These are phyloP conservation scores for Aphodius granarius DNA, from an alignment of 2,888 invertebrate genomes.

Conservation along the genomic window DNA sequence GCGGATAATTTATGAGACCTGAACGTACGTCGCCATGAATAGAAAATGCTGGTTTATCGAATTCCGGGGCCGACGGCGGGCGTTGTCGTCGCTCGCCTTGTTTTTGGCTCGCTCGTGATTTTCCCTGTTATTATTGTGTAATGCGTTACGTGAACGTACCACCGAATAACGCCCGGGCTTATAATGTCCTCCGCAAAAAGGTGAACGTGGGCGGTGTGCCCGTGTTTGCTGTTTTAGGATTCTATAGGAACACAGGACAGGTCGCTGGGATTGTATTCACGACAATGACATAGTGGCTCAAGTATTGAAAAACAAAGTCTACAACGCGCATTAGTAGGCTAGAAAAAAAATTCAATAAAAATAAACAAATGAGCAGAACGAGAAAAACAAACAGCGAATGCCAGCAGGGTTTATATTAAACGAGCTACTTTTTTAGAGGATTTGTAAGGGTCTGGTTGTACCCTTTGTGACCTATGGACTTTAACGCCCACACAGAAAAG, in stretches of 20 bases:
- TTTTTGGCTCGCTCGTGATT: neutral
- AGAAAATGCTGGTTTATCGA: conserved; percentile 5
- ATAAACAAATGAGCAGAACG: no score
- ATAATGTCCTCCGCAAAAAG: neutral
- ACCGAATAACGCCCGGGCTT: neutral
- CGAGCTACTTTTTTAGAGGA: no score
- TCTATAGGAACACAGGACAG: neutral
- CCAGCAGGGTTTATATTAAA: no score
- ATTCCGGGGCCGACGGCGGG: neutral
- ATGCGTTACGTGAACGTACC: neutral
- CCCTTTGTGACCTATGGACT: neutral
- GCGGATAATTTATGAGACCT: conserved; percentile 8
- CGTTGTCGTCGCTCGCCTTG: neutral
- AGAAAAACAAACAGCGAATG: no score
- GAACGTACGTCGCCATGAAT: conserved; percentile 2
- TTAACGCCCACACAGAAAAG: neutral
- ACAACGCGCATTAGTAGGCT: no score
- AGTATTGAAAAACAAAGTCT: no score
- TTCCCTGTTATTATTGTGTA: neutral
- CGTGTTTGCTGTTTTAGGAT: neutral
- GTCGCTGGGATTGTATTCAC: neutral
- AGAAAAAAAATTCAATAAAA: no score
- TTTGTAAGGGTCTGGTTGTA: neutral
- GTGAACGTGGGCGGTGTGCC: neutral
- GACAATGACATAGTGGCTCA: no score